Percentiles rank a stretch among this genome's conserved stretches.
phyloP scores from a whole-genome alignment of 2,113 vertebrate species.

The Eubucco bourcierii region DNA sequence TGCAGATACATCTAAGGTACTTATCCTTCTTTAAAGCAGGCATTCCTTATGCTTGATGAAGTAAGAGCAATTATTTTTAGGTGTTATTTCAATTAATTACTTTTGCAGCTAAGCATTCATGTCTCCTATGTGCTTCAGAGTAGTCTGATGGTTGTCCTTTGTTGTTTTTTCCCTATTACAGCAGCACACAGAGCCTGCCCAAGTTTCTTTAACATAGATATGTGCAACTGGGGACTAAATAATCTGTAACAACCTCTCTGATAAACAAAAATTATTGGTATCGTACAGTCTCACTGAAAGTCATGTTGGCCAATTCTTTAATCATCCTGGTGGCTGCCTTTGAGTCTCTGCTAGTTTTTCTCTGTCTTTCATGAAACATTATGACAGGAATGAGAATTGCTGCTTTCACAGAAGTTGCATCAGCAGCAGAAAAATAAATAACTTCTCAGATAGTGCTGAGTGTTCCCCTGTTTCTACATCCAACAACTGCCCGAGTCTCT shows the following conservation, averaged over 20 bases:
- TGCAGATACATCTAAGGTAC: conserved; percentile 28
- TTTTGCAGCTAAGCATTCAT: not conserved
- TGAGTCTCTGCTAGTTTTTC: not conserved
- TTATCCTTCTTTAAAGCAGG: conserved; percentile 61
- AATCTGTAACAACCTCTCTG: not conserved
- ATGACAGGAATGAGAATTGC: conserved; percentile 8
- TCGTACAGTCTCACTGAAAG: not conserved
- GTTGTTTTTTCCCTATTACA: not conserved
- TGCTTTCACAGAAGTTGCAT: not conserved
- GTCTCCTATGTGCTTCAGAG: not conserved
- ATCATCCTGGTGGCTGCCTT: not conserved
- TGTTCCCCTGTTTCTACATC: not conserved
- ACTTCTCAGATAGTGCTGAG: not conserved
- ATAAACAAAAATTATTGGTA: not conserved
- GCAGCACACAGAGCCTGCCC: not conserved
- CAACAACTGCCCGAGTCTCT: not conserved
- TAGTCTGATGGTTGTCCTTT: not conserved
- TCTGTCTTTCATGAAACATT: not conserved
- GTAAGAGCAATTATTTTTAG: conserved; percentile 53
- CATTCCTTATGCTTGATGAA: conserved; percentile 15
- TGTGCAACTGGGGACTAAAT: not conserved
- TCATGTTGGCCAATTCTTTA: not conserved
- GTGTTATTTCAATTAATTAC: not conserved
- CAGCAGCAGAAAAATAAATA: not conserved
- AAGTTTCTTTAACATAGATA: not conserved